phyloP scores from a whole-genome alignment of 2,797 vertebrate species.

The Enteromius argenteus region DNA sequence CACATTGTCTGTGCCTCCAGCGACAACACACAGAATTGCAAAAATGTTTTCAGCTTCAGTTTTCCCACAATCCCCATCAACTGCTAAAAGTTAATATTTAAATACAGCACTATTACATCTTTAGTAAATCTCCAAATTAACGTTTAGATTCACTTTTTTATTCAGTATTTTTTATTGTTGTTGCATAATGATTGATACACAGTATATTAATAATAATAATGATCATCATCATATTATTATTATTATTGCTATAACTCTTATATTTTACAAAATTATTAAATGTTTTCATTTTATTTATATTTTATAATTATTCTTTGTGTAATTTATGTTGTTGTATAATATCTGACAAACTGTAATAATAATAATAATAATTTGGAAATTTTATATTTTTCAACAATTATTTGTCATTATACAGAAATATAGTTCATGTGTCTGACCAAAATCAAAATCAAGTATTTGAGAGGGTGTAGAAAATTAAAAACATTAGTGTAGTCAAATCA shows the following conservation, averaged over 20 bases:
- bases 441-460: constrained; percentile 1
- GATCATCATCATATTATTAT: background rate
- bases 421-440: background rate
- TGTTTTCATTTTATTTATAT: background rate
- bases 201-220: background rate
- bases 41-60: constrained; percentile 3
- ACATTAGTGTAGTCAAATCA: background rate
- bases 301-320: background rate
- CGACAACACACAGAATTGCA: background rate
- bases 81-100: background rate
- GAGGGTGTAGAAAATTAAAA: background rate
- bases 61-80: background rate
- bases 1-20: background rate
- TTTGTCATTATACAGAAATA: background rate
- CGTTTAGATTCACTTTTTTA: background rate
- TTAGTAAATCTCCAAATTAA: background rate
- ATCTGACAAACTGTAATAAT: background rate
- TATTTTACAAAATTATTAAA: background rate
- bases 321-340: background rate
- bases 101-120: background rate
- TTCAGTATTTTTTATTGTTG: background rate
- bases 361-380: background rate
- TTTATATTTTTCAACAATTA: background rate
- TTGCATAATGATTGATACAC: background rate
- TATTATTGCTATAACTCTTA: background rate